Evolutionary conservation across 2,888 invertebrate species (phyloP).

Genomic region (Aquatica leii): DNA sequence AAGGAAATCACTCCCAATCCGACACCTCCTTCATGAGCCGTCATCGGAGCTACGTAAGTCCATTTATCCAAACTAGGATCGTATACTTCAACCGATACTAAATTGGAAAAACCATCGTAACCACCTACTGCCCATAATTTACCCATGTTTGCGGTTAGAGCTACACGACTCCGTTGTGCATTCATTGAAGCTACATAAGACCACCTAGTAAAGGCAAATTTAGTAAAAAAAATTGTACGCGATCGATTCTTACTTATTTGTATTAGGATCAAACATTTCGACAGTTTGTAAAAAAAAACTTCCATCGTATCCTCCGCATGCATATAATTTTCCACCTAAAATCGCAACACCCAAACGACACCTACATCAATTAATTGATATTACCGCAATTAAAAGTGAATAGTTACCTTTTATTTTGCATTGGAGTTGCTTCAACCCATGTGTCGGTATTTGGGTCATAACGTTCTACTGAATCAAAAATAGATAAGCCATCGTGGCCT

Average conservation of each 20-base stretch:
- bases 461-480: constrained; percentile 86
- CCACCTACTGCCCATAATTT: constrained; percentile 85
- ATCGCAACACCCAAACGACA: constrained; percentile 86
- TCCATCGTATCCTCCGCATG: constrained; percentile 87
- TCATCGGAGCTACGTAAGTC: constrained; percentile 80
- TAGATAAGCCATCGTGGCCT: constrained; percentile 88
- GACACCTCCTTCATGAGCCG: constrained; percentile 88
- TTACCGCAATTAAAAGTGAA: constrained; percentile 12
- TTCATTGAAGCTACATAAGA: constrained; percentile 81
- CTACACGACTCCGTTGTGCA: constrained; percentile 81
- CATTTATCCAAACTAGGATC: constrained; percentile 77
- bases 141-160: constrained; percentile 83
- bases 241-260: constrained; percentile 73
- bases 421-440: constrained; percentile 79
- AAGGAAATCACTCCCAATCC: constrained; percentile 81
- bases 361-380: constrained; percentile 54
- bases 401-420: constrained; percentile 73
- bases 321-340: constrained; percentile 82
- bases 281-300: constrained; percentile 82
- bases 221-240: too few relatives aligned
- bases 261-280: constrained; percentile 80
- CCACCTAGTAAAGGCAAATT: too few relatives aligned
- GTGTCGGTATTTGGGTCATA: constrained; percentile 77
- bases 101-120: constrained; percentile 80
- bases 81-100: constrained; percentile 86